These are phyloP conservation scores for Ectemnius continuus DNA, from an alignment of 2,888 invertebrate genomes.

Conservation along the genomic window DNA sequence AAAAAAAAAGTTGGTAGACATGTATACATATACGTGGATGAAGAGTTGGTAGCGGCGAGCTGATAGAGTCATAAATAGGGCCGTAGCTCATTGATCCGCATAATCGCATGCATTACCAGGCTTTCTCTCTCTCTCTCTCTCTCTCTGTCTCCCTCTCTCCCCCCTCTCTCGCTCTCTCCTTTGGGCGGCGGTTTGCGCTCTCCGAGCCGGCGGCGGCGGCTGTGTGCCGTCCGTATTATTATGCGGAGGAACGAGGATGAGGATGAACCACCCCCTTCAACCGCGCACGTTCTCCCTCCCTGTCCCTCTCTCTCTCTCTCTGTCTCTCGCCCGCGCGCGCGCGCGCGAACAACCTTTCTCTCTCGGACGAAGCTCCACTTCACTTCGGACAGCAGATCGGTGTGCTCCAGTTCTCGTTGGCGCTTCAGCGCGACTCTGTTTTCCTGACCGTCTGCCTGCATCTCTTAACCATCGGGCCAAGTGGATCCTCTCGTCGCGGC, in stretches of 20 bases:
- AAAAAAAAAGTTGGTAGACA: conserved; percentile 29
- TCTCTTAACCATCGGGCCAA: too few species aligned
- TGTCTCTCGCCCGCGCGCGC: too few species aligned
- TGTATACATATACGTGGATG: conserved; percentile 29
- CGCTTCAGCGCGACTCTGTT: too few species aligned
- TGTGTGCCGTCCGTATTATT: conserved; percentile 73
- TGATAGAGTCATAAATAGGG: conserved; percentile 76
- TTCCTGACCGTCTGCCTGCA: too few species aligned
- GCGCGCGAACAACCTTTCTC: conserved; percentile 4
- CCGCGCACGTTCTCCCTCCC: conserved; percentile 3
- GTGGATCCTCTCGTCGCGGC: too few species aligned
- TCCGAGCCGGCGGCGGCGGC: conserved; percentile 68
- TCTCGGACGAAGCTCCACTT: conserved; percentile 11
- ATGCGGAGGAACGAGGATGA: conserved; percentile 62
- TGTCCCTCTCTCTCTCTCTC: conserved; percentile 25
- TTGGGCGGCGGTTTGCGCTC: conserved; percentile 72
- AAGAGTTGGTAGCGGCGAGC: conserved; percentile 59
- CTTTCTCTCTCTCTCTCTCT: conserved; percentile 50
- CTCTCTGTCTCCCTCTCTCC: too few species aligned
- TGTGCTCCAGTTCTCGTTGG: too few species aligned
- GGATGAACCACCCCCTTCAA: conserved; percentile 24
- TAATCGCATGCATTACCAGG: conserved; percentile 76
- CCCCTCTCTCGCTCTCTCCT: conserved; percentile 32
- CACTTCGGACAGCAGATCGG: too few species aligned
- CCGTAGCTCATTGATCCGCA: conserved; percentile 76